Conservation (phyloP, 2,888 invertebrate species). For the Drosophila kokeensis region DNA sequence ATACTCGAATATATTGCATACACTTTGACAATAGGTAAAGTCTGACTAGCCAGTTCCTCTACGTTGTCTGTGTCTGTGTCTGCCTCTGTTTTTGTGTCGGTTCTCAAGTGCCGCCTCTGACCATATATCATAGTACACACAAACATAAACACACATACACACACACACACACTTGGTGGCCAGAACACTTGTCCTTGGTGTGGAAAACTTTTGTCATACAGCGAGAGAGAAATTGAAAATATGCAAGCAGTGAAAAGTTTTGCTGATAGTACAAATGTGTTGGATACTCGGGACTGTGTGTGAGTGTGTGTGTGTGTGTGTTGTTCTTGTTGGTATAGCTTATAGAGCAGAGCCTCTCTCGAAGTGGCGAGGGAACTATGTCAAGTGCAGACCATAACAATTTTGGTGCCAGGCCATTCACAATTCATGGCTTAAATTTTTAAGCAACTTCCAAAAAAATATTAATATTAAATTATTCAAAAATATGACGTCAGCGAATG, state of each 20-base stretch:
- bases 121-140: slow-evolving; percentile 49
- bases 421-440: slow-evolving; percentile 44
- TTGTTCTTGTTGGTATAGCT: slow-evolving; percentile 43
- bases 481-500: not conserved
- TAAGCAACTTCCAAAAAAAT: slow-evolving; percentile 30
- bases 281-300: slow-evolving; percentile 12
- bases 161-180: slow-evolving; percentile 28
- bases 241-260: slow-evolving; percentile 68
- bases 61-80: not conserved
- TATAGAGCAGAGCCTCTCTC: slow-evolving; percentile 22
- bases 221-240: slow-evolving; percentile 70
- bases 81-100: not conserved
- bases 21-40: slow-evolving; percentile 52
- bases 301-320: slow-evolving; percentile 18
- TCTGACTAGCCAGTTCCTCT: not conserved
- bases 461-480: not conserved
- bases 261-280: slow-evolving; percentile 49
- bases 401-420: slow-evolving; percentile 1
- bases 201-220: slow-evolving; percentile 70
- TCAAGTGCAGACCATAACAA: slow-evolving; percentile 63
- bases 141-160: slow-evolving; percentile 27
- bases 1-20: slow-evolving; percentile 43
- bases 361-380: slow-evolving; percentile 51
- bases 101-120: slow-evolving; percentile 38
- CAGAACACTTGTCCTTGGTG: slow-evolving; percentile 71